phyloP scores from a whole-genome alignment of 2,888 invertebrate species.

The Stenotaenia linearis region DNA sequence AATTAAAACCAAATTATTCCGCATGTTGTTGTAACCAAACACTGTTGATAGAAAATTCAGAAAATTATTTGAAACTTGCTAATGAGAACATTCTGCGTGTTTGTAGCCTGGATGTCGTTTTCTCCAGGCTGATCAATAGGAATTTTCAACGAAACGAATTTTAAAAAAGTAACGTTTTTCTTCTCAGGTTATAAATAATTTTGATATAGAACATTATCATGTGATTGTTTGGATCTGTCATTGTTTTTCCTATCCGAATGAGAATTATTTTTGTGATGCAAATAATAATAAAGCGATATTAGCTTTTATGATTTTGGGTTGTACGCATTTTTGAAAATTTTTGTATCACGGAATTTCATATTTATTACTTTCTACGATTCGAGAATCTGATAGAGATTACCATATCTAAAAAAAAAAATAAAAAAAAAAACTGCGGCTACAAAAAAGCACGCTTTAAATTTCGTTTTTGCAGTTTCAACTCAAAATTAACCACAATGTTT shows the following conservation, averaged over 20 bases:
- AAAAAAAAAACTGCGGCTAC: background rate
- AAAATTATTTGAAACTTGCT: background rate
- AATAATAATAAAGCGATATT: background rate
- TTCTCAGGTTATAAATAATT: background rate
- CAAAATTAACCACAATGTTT: background rate
- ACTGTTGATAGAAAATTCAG: background rate
- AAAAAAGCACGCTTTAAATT: background rate
- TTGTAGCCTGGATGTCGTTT: background rate
- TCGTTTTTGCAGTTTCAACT: background rate
- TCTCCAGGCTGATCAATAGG: background rate
- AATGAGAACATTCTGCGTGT: background rate
- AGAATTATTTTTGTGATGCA: background rate
- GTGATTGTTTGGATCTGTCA: background rate
- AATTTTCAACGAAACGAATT: background rate
- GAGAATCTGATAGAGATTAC: background rate
- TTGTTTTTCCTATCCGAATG: background rate
- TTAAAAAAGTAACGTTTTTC: background rate
- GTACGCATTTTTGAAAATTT: background rate
- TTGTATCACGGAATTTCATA: background rate
- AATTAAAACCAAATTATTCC: background rate
- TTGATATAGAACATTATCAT: background rate
- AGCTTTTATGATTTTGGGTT: background rate
- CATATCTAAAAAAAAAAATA: background rate
- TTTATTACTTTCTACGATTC: background rate
- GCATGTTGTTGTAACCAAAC: background rate